A percentile compares a stretch with the other conserved stretches of the same genome.
phyloP scores from a whole-genome alignment of 2,113 vertebrate species.

The Tetrax tetrax region DNA sequence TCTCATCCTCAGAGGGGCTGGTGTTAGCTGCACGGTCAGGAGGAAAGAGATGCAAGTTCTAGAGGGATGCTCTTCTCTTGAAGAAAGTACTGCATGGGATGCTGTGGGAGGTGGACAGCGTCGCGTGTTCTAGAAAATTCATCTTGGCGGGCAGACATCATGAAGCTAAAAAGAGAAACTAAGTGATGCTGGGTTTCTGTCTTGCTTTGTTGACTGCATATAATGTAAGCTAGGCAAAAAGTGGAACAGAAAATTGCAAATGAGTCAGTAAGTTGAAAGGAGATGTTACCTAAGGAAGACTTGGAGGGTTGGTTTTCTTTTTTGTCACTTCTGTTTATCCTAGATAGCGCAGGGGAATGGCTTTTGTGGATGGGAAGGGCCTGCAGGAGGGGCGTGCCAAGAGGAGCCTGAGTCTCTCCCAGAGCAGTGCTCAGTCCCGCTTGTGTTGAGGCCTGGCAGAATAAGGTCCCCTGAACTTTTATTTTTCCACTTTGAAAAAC shows the following conservation, averaged over 20 bases:
- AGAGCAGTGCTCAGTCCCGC: fast-evolving
- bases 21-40: not conserved
- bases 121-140: slow-evolving; percentile 24
- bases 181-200: not conserved
- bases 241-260: slow-evolving; percentile 46
- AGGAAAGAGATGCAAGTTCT: not conserved
- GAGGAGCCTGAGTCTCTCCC: fast-evolving
- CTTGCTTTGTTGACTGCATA: not conserved
- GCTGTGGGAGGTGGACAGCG: not conserved
- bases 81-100: not conserved
- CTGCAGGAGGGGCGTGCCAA: not conserved
- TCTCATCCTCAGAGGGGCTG: not conserved
- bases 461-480: not conserved
- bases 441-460: not conserved
- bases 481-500: not conserved
- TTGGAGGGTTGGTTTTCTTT: not conserved
- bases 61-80: not conserved
- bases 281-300: not conserved
- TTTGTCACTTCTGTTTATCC: not conserved
- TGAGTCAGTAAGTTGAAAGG: not conserved
- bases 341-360: not conserved
- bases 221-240: not conserved
- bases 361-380: not conserved
- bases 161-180: slow-evolving; percentile 45
- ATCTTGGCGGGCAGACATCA: not conserved